Base-by-base conservation (phyloP, 2,888 invertebrate genomes). In the Cylloceria caligata region DNA sequence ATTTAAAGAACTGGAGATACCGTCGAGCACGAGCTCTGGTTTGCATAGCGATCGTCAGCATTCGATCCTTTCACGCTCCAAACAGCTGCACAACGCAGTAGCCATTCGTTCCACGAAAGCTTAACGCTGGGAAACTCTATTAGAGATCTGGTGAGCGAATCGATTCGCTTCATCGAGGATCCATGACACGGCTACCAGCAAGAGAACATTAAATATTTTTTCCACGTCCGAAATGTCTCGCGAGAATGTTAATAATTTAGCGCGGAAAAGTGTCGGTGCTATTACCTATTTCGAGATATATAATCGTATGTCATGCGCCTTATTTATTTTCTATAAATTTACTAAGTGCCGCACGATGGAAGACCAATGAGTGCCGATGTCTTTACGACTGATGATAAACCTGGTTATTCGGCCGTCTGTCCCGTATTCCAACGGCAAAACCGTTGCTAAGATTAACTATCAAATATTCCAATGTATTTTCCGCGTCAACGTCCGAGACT, bases 51-150 rank as follows among this genome's bases (percentile, higher is more conserved):
- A 64, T 49, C 52, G 64, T 19, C 45, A 49, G 34, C 62, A 34
- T 36, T 19, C 52, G 64, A 42, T 71, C 77, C 60, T 69, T 77
- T 77, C 77, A 65, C 71, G 71, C 52, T 77, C 71, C 36, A 55
- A 71, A 65, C 77, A 36, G 55, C 60, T 55, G 45, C 24, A 45
- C 16, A 36, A 47, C 16, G 27, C 60, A 24, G 13, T 49, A 42
- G 49, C 52, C 55, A 55, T 49, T 42, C 74, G 52, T n/a, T 30
- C 39, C 62, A 77, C 34, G 52, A 65, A 77, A 71, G 64, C 39
- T 55, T 45, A 27, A 55, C 19, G 9, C 45, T 21, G 30, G n/a
- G 57, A 65, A 47, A 69, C 19, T 34, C 49, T n/a, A 34, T 49
- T 21, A 55, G 21, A 67, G 45, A 72, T 76, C 45, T 30, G 49